Base-by-base conservation (phyloP, 2,888 invertebrate species). In the Dendrolimus houi region DNA sequence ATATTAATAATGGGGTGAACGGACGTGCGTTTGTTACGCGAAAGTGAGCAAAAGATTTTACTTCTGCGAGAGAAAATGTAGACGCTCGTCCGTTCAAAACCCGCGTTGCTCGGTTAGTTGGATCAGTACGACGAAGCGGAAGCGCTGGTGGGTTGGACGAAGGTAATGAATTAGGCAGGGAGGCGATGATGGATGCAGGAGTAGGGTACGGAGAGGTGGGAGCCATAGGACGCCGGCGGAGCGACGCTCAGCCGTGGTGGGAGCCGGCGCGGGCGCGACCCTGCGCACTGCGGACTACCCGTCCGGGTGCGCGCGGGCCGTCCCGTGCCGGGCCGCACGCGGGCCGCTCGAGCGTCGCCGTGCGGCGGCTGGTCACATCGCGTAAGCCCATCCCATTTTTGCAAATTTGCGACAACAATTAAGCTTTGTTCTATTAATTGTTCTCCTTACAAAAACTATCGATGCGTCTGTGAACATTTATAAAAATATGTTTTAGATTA, bases 301-400 rank as follows among this genome's bases (percentile, higher is more conserved):
- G 55, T 41, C 74, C 75, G 70, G 68, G 84, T 82, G 83, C 83
- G 85, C 83, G 67, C 65, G 61, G 60, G 62, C 77, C 72, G 85
- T 87, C 86, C 88, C 87, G 87, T 84, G 85, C 83, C 81, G 66
- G 78, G 78, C 73, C 84, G 82, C 86, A 87, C 87, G 81, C 78
- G 68, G 81, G 77, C 81, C 66, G 1, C 74, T 61, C 54, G 66
- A 73, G 83, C 84, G 79, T 73, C 77, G 78, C 81, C 77, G 72
- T 82, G 92, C 92, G 91, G 92, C 92, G 92, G 90, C 90, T 93
- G 93, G 93, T 93, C 92, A 92, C 93, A 93, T 93, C 92, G 93
- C 93, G 93, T 92, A 92, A 93, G 93, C 93, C 93, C 93, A 93
- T 93, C 93, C 93, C 93, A 92, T 92, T 67, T 83, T 89, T 86